A percentile compares a stretch with the other conserved stretches of the same genome.
phyloP scores from a whole-genome alignment of 2,113 vertebrate species.

The Prochilodus magdalenae region DNA sequence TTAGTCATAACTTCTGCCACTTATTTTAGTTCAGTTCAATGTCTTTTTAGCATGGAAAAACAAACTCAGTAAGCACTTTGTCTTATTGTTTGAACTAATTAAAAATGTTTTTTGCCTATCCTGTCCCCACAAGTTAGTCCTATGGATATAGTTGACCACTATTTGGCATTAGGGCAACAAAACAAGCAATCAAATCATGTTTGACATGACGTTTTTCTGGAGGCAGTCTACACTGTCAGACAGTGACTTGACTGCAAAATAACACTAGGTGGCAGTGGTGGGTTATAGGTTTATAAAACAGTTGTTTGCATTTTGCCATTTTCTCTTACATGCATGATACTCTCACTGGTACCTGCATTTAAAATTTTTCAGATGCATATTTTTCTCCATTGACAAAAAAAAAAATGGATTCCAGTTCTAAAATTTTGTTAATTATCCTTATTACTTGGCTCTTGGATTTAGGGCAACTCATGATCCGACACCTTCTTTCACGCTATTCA shows the following conservation, averaged over 20 bases:
- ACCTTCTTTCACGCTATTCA: neutral
- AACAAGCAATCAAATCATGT: neutral
- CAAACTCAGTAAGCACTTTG: neutral
- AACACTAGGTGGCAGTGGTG: slow-evolving; percentile 27
- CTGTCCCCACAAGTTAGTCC: neutral
- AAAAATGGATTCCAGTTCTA: neutral
- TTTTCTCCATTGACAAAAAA: no score
- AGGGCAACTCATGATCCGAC: no score
- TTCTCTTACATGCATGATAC: neutral
- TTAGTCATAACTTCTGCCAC: neutral
- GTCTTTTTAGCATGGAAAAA: neutral
- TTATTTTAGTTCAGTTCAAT: neutral
- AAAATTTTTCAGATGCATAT: neutral
- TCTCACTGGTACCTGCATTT: neutral
- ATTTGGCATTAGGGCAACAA: neutral
- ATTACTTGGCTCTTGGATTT: neutral
- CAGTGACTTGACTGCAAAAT: neutral
- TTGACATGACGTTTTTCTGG: neutral
- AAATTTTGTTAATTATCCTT: neutral
- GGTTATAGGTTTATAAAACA: neutral
- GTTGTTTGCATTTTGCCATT: neutral
- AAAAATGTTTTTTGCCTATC: neutral
- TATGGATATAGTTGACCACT: neutral
- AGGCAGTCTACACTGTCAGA: neutral
- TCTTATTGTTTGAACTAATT: neutral